Evolutionary conservation across 2,888 invertebrate species (phyloP).

Genomic region (Yponomeuta sedellus): DNA sequence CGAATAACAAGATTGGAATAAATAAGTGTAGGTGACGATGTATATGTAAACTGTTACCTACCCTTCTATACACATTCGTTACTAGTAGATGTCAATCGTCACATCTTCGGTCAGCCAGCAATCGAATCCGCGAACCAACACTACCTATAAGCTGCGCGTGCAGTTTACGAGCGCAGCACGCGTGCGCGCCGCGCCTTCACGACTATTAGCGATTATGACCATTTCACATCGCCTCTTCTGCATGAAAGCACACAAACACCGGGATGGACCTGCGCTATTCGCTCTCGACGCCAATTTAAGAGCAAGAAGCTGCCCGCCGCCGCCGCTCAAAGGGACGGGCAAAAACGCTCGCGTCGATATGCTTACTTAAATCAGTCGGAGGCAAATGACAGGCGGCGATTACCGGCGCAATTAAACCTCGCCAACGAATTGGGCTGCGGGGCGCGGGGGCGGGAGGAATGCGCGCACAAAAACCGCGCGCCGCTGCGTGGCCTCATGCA

Average conservation of each 20-base stretch:
- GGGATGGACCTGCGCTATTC: neutral
- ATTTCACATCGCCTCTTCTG: neutral
- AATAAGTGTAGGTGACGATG: no score
- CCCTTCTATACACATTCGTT: no score
- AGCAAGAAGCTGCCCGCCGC: constrained; percentile 6
- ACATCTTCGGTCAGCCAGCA: no score
- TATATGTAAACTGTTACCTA: no score
- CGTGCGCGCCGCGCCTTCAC: neutral
- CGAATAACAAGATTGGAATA: no score
- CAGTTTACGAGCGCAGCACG: neutral
- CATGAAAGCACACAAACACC: neutral
- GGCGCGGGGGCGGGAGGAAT: constrained; percentile 21
- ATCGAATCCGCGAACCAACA: neutral
- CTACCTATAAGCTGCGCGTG: neutral
- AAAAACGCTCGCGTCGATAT: constrained; percentile 20
- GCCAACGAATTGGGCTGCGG: constrained; percentile 19
- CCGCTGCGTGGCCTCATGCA: constrained; percentile 28
- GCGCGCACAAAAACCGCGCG: constrained; percentile 26
- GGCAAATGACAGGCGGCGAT: constrained; percentile 48
- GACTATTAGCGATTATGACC: neutral
- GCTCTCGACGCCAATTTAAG: constrained; percentile 12
- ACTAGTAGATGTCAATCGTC: no score
- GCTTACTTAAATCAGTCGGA: constrained; percentile 36
- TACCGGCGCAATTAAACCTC: constrained; percentile 39
- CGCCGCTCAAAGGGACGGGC: constrained; percentile 1